Evolutionary conservation across 2,888 invertebrate genomes (phyloP).

Genomic region (Callinectes sapidus): DNA sequence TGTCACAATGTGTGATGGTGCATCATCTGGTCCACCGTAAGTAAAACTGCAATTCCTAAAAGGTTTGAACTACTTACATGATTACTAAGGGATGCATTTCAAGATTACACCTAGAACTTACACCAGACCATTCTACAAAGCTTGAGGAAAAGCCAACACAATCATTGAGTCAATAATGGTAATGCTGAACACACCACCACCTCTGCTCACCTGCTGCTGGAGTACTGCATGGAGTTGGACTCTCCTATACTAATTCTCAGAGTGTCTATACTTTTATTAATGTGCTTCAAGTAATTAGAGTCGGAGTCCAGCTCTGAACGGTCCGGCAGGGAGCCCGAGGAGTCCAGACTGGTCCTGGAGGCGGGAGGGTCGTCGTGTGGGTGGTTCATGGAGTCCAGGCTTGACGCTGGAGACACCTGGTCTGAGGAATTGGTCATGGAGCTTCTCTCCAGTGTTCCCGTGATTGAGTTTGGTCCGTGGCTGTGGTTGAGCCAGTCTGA

Average conservation of each 20-base stretch:
- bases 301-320: constrained; percentile 51
- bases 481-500: constrained; percentile 49
- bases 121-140: no score
- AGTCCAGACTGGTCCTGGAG: constrained; percentile 54
- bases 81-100: no score
- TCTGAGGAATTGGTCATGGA: constrained; percentile 52
- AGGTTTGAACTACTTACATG: no score
- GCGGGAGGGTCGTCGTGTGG: constrained; percentile 50
- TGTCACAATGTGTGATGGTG: neutral
- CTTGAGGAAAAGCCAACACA: no score
- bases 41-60: no score
- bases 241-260: neutral
- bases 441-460: constrained; percentile 48
- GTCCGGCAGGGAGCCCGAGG: constrained; percentile 48
- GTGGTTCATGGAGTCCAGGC: constrained; percentile 86
- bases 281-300: neutral
- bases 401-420: constrained; percentile 82
- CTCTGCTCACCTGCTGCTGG: constrained; percentile 40
- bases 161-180: neutral
- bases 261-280: neutral
- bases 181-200: neutral
- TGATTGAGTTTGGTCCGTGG: constrained; percentile 35
- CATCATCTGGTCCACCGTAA: no score
- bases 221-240: constrained; percentile 40
- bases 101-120: no score